Evolutionary conservation across 2,797 vertebrate species (phyloP).

Genomic region (Gambusia yucatana): DNA sequence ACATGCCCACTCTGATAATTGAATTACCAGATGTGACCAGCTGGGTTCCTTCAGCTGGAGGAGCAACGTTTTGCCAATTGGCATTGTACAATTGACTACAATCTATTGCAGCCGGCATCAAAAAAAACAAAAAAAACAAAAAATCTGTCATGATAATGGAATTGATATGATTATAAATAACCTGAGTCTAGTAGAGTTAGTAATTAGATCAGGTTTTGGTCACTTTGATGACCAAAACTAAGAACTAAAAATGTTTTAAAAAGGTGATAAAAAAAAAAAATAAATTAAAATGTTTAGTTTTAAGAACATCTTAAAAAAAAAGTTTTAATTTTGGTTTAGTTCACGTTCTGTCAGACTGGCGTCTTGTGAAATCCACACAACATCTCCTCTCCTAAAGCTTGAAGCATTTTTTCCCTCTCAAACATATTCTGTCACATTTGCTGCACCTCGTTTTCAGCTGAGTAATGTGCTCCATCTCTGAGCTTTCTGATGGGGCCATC

Average conservation of each 20-base stretch:
- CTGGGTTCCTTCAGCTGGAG: neutral
- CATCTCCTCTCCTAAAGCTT: neutral
- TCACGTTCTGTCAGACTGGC: neutral
- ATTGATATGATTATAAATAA: neutral
- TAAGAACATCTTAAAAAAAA: too few relatives aligned
- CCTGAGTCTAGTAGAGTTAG: neutral
- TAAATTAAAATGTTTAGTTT: too few relatives aligned
- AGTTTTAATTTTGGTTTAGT: neutral
- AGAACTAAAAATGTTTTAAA: too few relatives aligned
- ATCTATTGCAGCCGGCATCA: neutral
- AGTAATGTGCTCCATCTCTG: neutral
- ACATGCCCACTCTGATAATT: neutral
- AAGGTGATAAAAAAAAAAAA: too few relatives aligned
- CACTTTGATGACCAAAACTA: neutral
- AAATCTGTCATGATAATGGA: neutral
- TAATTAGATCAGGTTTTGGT: neutral
- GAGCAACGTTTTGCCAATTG: neutral
- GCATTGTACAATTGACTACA: neutral
- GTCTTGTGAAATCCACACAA: neutral
- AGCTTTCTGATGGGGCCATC: slow-evolving; percentile 24
- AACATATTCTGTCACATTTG: neutral
- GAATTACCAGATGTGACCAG: neutral
- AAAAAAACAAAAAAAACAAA: neutral
- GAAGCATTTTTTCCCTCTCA: neutral
- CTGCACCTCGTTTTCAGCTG: slow-evolving; percentile 15